Evolutionary conservation across 2,888 invertebrate species (phyloP), one percentile per base, ranked within the genome.

Genomic region (Spodoptera picta): DNA sequence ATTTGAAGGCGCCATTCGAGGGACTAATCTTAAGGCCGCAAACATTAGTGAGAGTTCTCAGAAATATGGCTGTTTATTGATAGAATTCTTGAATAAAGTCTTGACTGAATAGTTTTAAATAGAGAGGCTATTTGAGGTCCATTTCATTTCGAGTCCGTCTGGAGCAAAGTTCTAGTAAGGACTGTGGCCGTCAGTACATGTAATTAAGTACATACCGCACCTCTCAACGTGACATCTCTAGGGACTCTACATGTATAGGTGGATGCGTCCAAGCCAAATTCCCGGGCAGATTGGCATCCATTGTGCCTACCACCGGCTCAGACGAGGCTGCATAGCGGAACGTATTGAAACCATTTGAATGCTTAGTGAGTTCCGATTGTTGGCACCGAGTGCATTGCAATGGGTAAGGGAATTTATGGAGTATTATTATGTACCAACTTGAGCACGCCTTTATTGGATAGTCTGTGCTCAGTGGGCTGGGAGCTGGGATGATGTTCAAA

Each of bases 251-350:
- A 48, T 58, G 49, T 58, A 46, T 67, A 58, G 46, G 43, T 73
- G 75, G 79, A 85, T 84, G 88, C 87, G 87, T 89, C 85, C 83
- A 86, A 87, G 89, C 87, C 83, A 79, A 92, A 92, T 91, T 92
- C 92, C 86, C 84, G 83, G 83, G 79, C 81, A 90, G 90, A 91
- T 92, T 90, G 92, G 90, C 90, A 89, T 90, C 88, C 85, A 92
- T 92, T 93, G 92, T 92, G 88, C 87, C 82, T 83, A 80, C 78
- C 79, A 70, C 73, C 68, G 66, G 82, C 70, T 76, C 85, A 85
- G 88, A 83, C 75, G 61, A 64, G 55, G 48, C 70, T 75, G 84
- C 88, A 86, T 85, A 85, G 85, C 84, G 78, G 79, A 80, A 81
- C 83, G 87, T 85, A 90, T 90, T 90, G 90, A 88, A 87, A 87